These are phyloP conservation scores for Phylloscopus trochilus DNA, from an alignment of 2,113 vertebrate genomes.

Conservation along the genomic window DNA sequence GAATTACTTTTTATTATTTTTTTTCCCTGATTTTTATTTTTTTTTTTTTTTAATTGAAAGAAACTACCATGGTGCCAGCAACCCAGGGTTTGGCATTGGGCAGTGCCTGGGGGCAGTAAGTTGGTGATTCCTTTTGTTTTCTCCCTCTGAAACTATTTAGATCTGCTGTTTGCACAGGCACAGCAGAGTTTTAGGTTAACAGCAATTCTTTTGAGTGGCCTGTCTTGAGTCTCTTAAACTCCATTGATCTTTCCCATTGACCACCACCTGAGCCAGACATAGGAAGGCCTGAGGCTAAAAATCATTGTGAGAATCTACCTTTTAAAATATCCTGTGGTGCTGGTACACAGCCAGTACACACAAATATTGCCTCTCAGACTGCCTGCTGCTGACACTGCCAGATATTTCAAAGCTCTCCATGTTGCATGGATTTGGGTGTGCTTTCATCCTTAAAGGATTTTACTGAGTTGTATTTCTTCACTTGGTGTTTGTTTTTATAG, in stretches of 20 bases:
- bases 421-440: neutral
- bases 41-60: neutral
- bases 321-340: neutral
- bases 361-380: neutral
- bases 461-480: neutral
- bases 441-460: neutral
- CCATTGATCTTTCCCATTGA: neutral
- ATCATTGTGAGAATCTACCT: neutral
- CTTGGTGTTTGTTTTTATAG: neutral
- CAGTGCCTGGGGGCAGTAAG: neutral
- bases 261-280: neutral
- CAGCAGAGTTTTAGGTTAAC: neutral
- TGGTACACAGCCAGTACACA: neutral
- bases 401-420: neutral
- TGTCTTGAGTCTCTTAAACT: neutral
- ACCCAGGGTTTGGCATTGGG: neutral
- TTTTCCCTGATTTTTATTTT: neutral
- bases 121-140: neutral
- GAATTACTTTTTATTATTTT: neutral
- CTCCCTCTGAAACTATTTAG: neutral
- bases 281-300: neutral
- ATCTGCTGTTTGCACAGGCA: neutral
- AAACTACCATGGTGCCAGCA: neutral
- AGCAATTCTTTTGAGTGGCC: neutral
- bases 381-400: neutral